A percentile compares a stretch with the other conserved stretches of the same genome.
phyloP scores from a whole-genome alignment of 2,797 vertebrate species.

The Orientallactaga sibirica region DNA sequence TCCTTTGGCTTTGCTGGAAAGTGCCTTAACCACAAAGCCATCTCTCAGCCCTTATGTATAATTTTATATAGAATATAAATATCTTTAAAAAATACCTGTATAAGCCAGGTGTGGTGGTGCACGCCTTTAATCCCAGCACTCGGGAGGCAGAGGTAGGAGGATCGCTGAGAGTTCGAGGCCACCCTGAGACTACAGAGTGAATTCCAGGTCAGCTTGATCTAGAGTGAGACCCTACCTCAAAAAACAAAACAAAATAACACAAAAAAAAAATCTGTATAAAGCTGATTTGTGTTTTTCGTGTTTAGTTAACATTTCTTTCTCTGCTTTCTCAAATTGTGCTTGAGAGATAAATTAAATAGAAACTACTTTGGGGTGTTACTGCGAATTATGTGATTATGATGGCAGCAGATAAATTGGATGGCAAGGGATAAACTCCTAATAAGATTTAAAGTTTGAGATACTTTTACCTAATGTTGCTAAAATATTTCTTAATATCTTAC shows the following conservation, averaged over 20 bases:
- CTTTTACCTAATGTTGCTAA: slow-evolving; percentile 10
- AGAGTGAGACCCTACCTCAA: too few species aligned
- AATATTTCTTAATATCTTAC: slow-evolving; percentile 20
- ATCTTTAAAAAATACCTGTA: too few species aligned
- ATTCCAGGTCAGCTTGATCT: too few species aligned
- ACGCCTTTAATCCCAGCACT: too few species aligned
- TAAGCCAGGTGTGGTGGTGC: too few species aligned
- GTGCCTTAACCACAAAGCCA: too few species aligned
- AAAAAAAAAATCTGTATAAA: neutral
- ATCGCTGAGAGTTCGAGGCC: too few species aligned
- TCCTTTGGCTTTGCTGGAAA: too few species aligned
- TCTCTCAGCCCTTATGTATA: neutral
- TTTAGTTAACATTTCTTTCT: slow-evolving; percentile 22
- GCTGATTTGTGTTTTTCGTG: slow-evolving; percentile 20
- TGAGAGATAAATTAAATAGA: slow-evolving; percentile 39
- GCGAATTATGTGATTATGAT: neutral
- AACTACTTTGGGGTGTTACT: slow-evolving; percentile 7
- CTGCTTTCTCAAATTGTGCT: slow-evolving; percentile 57
- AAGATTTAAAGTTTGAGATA: slow-evolving; percentile 33
- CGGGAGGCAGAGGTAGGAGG: too few species aligned
- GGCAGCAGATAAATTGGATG: neutral
- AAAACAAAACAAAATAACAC: too few species aligned
- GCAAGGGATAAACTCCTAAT: neutral
- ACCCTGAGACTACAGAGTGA: too few species aligned
- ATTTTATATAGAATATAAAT: too few species aligned